phyloP scores from a whole-genome alignment of 1,140 invertebrate genomes.

The Macrobrachium rosenbergii region DNA sequence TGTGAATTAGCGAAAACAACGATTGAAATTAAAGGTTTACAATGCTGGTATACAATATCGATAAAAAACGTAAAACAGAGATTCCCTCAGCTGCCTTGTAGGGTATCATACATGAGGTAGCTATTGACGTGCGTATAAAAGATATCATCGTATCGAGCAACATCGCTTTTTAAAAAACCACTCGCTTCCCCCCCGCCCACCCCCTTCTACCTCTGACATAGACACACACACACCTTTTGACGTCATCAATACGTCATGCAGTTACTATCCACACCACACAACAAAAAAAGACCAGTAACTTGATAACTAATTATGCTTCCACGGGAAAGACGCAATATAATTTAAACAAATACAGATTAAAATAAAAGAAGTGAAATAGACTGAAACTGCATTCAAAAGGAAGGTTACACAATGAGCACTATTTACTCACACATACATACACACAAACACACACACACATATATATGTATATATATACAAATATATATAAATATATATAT shows the following conservation, averaged over 20 bases:
- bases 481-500: not conserved
- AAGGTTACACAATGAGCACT: not conserved
- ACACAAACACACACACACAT: not conserved
- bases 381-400: not conserved
- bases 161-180: no score
- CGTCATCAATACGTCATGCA: slow-evolving; percentile 21
- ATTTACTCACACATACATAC: not conserved
- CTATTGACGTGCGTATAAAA: no score
- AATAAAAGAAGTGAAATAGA: not conserved
- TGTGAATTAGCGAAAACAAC: no score
- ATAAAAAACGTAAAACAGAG: no score
- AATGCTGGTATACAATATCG: no score
- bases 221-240: not conserved
- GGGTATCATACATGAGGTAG: no score
- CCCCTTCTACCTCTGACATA: no score
- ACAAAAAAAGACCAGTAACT: not conserved
- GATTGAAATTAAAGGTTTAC: no score
- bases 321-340: not conserved
- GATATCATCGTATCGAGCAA: no score
- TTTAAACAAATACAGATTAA: not conserved
- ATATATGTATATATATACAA: not conserved
- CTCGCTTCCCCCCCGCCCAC: no score
- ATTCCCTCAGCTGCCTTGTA: no score
- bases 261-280: not conserved
- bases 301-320: not conserved